Conservation (phyloP, 1,140 invertebrate genomes). For the Hycleus phaleratus region DNA sequence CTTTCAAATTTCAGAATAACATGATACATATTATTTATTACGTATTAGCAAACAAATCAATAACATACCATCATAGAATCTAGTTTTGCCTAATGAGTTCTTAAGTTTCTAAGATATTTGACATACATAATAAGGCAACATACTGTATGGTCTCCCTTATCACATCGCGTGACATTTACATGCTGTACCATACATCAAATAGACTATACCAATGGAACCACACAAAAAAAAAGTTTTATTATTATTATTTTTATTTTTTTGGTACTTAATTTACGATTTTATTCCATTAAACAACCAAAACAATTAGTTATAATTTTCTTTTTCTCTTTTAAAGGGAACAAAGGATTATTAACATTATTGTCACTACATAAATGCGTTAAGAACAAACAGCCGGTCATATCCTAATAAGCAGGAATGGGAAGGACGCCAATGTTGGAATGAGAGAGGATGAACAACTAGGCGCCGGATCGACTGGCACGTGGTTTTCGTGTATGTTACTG, state of each 20-base stretch:
- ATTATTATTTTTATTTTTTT: neutral
- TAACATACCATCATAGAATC: conserved; percentile 19
- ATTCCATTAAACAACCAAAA: conserved; percentile 7
- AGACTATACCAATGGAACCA: conserved; percentile 10
- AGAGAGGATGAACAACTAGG: conserved; percentile 10
- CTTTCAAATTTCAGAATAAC: conserved; percentile 9
- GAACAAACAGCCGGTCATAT: conserved; percentile 20
- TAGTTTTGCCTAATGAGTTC: conserved; percentile 7
- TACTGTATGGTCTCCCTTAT: conserved; percentile 28
- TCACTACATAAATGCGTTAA: conserved; percentile 27
- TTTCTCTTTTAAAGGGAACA: neutral
- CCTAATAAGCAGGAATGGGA: conserved; percentile 14
- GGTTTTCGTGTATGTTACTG: conserved; percentile 24
- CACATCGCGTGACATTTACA: conserved; percentile 7
- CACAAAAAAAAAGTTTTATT: conserved; percentile 1
- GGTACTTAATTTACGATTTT: neutral
- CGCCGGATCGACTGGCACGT: conserved; percentile 26
- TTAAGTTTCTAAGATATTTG: conserved; percentile 17
- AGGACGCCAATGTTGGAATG: conserved; percentile 5
- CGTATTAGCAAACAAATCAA: conserved; percentile 12
- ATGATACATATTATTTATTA: conserved; percentile 6
- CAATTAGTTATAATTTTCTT: conserved; percentile 8
- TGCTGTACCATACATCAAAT: conserved; percentile 11
- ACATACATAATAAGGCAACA: conserved; percentile 34
- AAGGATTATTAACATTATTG: conserved; percentile 24